Conservation (phyloP, 2,888 invertebrate genomes). For the Fabriciana adippe region DNA sequence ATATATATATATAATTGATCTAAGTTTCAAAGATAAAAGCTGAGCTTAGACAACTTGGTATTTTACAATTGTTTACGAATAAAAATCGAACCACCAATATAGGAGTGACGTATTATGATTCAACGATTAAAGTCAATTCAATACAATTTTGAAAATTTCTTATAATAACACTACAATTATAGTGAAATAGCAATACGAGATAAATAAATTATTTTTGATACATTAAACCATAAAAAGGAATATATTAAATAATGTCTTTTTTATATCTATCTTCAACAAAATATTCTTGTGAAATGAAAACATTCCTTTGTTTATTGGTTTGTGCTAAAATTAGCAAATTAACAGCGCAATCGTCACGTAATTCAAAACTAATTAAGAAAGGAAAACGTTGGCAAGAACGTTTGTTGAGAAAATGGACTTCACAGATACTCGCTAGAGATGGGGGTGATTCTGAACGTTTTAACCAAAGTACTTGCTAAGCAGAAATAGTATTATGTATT, state of each 20-base stretch:
- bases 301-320: constrained; percentile 44
- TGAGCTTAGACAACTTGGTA: too few relatives aligned
- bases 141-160: too few relatives aligned
- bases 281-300: constrained; percentile 5
- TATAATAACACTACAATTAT: too few relatives aligned
- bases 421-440: constrained; percentile 63
- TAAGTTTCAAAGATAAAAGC: too few relatives aligned
- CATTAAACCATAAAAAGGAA: too few relatives aligned
- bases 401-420: constrained; percentile 74
- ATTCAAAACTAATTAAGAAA: constrained; percentile 80
- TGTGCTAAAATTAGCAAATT: constrained; percentile 67
- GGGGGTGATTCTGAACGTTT: constrained; percentile 65
- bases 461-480: constrained; percentile 79
- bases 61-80: too few relatives aligned
- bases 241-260: background rate
- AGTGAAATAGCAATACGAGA: too few relatives aligned
- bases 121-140: too few relatives aligned
- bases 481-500: constrained; percentile 67
- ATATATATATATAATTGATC: too few relatives aligned
- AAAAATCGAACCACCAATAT: too few relatives aligned
- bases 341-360: constrained; percentile 75
- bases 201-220: too few relatives aligned
- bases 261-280: background rate
- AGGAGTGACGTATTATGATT: too few relatives aligned
- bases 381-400: constrained; percentile 72